phyloP scores from a whole-genome alignment of 2,797 vertebrate genomes.

The Euthynnus affinis region DNA sequence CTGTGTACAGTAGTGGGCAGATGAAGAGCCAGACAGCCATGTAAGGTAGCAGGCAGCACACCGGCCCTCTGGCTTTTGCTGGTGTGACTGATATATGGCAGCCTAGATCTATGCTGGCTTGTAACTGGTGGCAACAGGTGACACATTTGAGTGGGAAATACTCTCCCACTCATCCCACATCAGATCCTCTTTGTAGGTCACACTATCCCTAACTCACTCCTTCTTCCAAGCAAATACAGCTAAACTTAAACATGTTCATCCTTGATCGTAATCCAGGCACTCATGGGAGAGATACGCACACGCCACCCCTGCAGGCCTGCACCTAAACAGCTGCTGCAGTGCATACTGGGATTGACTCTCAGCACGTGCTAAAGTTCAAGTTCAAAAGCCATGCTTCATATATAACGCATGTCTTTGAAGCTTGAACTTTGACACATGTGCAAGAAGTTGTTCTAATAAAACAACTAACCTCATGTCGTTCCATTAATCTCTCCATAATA shows the following conservation, averaged over 20 bases:
- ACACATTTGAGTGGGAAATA: slow-evolving; percentile 55
- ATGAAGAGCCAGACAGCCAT: slow-evolving; percentile 79
- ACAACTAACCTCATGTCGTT: background rate
- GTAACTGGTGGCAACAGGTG: slow-evolving; percentile 73
- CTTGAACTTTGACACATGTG: background rate
- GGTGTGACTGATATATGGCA: slow-evolving; percentile 72
- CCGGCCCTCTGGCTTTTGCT: slow-evolving; percentile 53
- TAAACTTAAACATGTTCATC: slow-evolving; percentile 75
- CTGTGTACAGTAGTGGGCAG: slow-evolving; percentile 77
- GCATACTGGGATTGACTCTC: slow-evolving; percentile 9
- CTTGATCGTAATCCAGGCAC: slow-evolving; percentile 59
- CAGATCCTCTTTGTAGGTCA: slow-evolving; percentile 54
- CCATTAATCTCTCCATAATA: background rate
- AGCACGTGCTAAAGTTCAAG: slow-evolving; percentile 28
- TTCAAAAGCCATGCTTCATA: slow-evolving; percentile 14
- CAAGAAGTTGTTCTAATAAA: background rate
- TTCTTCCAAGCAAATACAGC: slow-evolving; percentile 24
- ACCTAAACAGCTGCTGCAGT: slow-evolving; percentile 65
- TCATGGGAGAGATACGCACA: slow-evolving; percentile 8
- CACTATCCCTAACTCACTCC: slow-evolving; percentile 40
- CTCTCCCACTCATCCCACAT: slow-evolving; percentile 16
- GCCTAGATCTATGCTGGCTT: slow-evolving; percentile 37
- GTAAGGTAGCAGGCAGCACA: slow-evolving; percentile 80
- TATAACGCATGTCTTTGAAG: background rate
- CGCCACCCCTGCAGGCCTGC: slow-evolving; percentile 23